Conservation (phyloP, 2,888 invertebrate species). For the Lochmaea capreae region DNA sequence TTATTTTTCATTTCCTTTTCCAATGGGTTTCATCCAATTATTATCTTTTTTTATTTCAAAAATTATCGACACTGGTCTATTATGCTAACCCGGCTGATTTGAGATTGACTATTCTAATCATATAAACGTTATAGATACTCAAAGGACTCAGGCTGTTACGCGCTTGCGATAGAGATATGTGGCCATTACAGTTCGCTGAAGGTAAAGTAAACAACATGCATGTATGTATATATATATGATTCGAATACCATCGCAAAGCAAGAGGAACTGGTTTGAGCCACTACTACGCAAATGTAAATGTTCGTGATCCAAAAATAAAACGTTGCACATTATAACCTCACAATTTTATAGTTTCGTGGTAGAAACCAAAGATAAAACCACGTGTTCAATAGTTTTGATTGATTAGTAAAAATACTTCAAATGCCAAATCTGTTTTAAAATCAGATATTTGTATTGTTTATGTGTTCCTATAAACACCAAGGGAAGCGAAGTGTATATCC, state of each 20-base stretch:
- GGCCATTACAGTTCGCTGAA: conserved; percentile 23
- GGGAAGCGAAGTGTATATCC: too few species aligned
- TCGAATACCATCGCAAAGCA: conserved; percentile 36
- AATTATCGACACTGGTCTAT: too few species aligned
- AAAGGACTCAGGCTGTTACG: conserved; percentile 28
- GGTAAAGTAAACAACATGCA: conserved; percentile 31
- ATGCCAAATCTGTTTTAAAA: too few species aligned
- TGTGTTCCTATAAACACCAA: too few species aligned
- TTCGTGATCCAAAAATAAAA: not conserved
- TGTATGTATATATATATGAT: conserved; percentile 7
- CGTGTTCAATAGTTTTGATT: not conserved
- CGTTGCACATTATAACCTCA: not conserved
- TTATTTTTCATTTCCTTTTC: too few species aligned
- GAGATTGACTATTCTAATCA: not conserved
- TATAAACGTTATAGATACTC: not conserved
- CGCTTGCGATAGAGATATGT: conserved; percentile 33
- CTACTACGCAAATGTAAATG: conserved; percentile 24
- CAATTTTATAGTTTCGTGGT: not conserved
- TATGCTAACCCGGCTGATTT: not conserved
- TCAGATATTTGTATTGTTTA: too few species aligned
- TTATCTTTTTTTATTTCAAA: too few species aligned
- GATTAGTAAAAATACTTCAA: not conserved
- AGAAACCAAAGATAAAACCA: conserved; percentile 1
- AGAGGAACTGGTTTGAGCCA: conserved; percentile 32
- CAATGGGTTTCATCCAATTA: too few species aligned